Conservation (phyloP, 2,888 invertebrate genomes). For the Metellina segmentata region DNA sequence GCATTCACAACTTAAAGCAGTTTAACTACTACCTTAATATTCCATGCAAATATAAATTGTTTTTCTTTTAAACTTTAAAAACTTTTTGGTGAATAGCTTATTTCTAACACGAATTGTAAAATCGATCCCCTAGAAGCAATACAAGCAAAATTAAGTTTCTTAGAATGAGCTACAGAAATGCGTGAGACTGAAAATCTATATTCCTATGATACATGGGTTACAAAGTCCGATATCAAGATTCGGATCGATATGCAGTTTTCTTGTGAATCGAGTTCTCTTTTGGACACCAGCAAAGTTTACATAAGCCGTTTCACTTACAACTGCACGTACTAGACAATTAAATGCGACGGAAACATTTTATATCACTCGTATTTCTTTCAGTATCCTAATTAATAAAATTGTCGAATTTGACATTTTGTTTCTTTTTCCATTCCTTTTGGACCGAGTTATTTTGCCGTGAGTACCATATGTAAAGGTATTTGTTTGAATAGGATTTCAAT, state of each 20-base stretch:
- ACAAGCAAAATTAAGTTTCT: slow-evolving; percentile 32
- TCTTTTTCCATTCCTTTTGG: too few species aligned
- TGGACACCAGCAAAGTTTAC: background rate
- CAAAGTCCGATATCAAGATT: slow-evolving; percentile 19
- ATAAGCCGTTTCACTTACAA: background rate
- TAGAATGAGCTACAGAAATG: background rate
- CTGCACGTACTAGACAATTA: too few species aligned
- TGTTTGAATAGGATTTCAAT: too few species aligned
- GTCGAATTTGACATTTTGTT: too few species aligned
- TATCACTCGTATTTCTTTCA: too few species aligned
- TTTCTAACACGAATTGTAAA: slow-evolving; percentile 14
- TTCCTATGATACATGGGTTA: slow-evolving; percentile 27
- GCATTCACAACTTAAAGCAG: too few species aligned
- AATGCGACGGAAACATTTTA: too few species aligned
- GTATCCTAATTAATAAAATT: background rate
- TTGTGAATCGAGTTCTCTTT: background rate
- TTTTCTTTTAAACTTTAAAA: background rate
- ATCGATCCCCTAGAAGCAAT: slow-evolving; percentile 8
- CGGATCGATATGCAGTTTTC: slow-evolving; percentile 9
- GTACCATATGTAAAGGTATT: too few species aligned
- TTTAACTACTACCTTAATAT: too few species aligned
- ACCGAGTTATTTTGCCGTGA: too few species aligned
- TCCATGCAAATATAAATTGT: background rate
- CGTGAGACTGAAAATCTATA: slow-evolving; percentile 25
- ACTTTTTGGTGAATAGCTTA: background rate